Base-by-base conservation (phyloP, 1,140 invertebrate species). In the Zaprionus inermis region DNA sequence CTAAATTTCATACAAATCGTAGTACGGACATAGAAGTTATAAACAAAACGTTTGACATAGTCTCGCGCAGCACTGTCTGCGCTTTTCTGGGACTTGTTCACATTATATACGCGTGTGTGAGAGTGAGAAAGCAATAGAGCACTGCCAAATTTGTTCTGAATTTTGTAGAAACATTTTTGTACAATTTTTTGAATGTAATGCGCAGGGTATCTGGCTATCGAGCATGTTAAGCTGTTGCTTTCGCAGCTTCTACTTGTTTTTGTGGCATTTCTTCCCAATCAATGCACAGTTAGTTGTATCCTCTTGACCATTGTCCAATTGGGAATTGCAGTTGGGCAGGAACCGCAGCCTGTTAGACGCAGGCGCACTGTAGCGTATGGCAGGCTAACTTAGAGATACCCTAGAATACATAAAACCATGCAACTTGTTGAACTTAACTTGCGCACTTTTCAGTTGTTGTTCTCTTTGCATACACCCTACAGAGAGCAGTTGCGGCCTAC, bases 251-350 rank as follows among this genome's bases (percentile, higher is more conserved):
- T 38, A 14, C 14, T 3, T 52, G 28, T 51, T 51, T 4, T 10
- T 34, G n/a, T 22, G 14, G 10, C 30, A 52, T 65, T 16, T 28
- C 41, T 57, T 66, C 54, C 34, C 57, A 60, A 52, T 66, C 66
- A 56, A 14, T 55, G 46, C n/a, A 11, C 12, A 30, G 60, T 56
- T 55, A n/a, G 30, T 18, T 36, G 36, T 16, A 63, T 56, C 51
- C 9, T 14, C 32, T 38, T 34, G 66, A 57, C 64, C 56, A 14
- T 46, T 72, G 57, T 41, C 6, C 22, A 16, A 61, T 46, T 69
- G 59, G 49, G 24, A 11, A 7, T 32, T 56, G 32, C 7, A 44
- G 1, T 16, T 28, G 22, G 28, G 16, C 16, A 60, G 49, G 6
- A 12, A 16, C 5, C 20, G 11, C 58, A 38, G 41, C 18, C 24